phyloP scores from a whole-genome alignment of 2,797 vertebrate genomes.

The Otus scops region DNA sequence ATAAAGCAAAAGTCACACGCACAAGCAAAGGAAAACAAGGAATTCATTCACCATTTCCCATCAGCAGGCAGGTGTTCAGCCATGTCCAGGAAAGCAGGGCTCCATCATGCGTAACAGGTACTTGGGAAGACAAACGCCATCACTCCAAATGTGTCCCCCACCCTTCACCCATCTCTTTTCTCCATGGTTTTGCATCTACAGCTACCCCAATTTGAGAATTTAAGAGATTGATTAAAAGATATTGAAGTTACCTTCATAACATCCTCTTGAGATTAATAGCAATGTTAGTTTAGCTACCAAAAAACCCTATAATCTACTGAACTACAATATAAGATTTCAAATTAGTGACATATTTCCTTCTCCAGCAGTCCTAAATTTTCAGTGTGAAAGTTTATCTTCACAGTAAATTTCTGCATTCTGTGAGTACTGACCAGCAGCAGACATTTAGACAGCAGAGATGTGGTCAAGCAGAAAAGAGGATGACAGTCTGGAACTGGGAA shows the following conservation, averaged over 20 bases:
- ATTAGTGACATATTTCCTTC: background rate
- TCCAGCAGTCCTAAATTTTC: background rate
- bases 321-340: background rate
- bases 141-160: too few species aligned
- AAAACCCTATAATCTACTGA: background rate
- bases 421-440: background rate
- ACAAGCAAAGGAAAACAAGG: too few species aligned
- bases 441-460: background rate
- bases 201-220: background rate
- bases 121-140: too few species aligned
- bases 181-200: background rate
- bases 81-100: too few species aligned
- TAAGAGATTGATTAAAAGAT: background rate
- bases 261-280: background rate
- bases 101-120: too few species aligned
- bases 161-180: background rate
- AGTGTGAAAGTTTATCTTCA: background rate
- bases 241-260: background rate
- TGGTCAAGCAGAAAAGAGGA: background rate
- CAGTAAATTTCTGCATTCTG: background rate
- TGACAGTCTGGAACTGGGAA: background rate
- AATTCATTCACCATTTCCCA: too few species aligned
- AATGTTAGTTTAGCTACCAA: background rate
- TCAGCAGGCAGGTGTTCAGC: too few species aligned
- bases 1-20: too few species aligned